Evolutionary conservation across 2,888 invertebrate species (phyloP).

Genomic region (Cyaniris semiargus): DNA sequence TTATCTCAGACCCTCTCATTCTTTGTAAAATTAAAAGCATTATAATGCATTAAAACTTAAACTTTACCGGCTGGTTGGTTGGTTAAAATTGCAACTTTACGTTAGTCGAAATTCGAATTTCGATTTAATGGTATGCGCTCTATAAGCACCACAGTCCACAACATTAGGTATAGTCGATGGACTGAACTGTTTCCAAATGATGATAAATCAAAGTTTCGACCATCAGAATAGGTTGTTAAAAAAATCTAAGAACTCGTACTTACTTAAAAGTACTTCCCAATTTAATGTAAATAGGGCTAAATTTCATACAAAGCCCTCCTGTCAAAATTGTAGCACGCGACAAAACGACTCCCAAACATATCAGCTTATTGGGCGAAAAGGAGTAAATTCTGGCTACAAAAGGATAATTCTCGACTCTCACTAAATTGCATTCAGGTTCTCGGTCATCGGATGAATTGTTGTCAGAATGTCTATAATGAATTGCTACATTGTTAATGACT

Average conservation of each 20-base stretch:
- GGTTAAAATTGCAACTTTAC: too few species aligned
- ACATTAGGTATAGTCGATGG: too few species aligned
- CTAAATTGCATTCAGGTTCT: constrained; percentile 57
- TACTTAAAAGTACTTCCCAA: constrained; percentile 59
- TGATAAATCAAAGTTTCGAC: too few species aligned
- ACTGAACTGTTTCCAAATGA: too few species aligned
- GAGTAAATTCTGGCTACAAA: constrained; percentile 65
- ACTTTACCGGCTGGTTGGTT: too few species aligned
- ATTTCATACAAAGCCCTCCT: constrained; percentile 59
- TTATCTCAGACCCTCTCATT: not conserved
- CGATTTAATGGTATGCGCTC: too few species aligned
- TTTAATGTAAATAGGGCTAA: constrained; percentile 58
- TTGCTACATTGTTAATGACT: constrained; percentile 55
- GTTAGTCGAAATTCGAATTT: too few species aligned
- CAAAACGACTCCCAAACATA: constrained; percentile 67
- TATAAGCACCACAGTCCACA: too few species aligned
- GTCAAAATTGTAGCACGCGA: constrained; percentile 57
- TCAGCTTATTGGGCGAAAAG: constrained; percentile 53
- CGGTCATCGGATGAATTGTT: constrained; percentile 35
- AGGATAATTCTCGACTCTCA: constrained; percentile 55
- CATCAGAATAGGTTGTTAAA: too few species aligned
- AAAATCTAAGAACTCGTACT: constrained; percentile 38
- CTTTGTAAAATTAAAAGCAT: not conserved
- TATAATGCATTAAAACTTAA: too few species aligned
- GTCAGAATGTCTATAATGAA: constrained; percentile 55